Evolutionary conservation across 2,113 vertebrate species (phyloP).

Genomic region (Vidua macroura): DNA sequence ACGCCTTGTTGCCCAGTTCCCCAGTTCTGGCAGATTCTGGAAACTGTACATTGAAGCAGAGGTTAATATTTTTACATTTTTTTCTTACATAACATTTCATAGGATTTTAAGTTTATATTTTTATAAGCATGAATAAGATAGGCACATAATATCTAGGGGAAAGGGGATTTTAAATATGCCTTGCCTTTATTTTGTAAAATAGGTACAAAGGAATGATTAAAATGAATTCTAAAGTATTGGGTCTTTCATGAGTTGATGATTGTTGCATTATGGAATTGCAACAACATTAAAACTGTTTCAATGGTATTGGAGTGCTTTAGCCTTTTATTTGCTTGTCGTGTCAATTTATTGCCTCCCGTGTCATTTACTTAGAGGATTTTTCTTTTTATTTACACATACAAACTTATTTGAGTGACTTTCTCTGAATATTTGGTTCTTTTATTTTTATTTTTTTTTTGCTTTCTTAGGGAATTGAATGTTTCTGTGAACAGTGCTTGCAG

Average conservation of each 20-base stretch:
- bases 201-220: constrained; percentile 77
- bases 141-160: constrained; percentile 63
- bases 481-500: constrained; percentile 47
- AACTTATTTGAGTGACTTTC: constrained; percentile 69
- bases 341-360: constrained; percentile 99
- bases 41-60: constrained; percentile 99
- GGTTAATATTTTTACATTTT: constrained; percentile 91
- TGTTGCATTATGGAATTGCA: constrained; percentile 99
- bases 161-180: constrained; percentile 68
- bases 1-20: constrained; percentile 99
- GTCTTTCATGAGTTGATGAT: constrained; percentile 87
- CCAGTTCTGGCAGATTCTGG: constrained; percentile 99
- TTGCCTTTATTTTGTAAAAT: constrained; percentile 81
- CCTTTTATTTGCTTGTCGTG: constrained; percentile 99
- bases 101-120: constrained; percentile 84
- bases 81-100: constrained; percentile 76
- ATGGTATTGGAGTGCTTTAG: constrained; percentile 99
- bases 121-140: constrained; percentile 65
- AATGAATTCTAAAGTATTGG: constrained; percentile 78
- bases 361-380: constrained; percentile 96
- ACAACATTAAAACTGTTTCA: constrained; percentile 99
- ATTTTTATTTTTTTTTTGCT: constrained; percentile 24
- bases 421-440: constrained; percentile 58
- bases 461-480: constrained; percentile 61
- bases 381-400: constrained; percentile 75